phyloP scores from a whole-genome alignment of 2,888 invertebrate species.

The Gymnosoma rotundatum region DNA sequence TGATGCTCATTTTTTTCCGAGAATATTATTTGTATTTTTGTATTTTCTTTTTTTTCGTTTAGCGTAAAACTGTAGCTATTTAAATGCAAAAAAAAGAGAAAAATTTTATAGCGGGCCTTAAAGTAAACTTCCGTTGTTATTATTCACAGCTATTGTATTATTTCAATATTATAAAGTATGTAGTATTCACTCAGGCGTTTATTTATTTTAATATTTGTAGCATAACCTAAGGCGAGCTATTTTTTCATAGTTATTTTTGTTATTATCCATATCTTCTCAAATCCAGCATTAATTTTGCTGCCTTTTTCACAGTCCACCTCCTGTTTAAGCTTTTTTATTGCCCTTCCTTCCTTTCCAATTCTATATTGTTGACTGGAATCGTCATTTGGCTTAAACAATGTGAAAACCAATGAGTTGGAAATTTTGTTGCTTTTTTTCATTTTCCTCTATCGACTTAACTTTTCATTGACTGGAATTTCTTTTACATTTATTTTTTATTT shows the following conservation, averaged over 20 bases:
- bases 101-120: constrained; percentile 42
- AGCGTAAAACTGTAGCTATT: constrained; percentile 42
- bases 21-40: constrained; percentile 41
- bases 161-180: constrained; percentile 42
- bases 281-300: constrained; percentile 18
- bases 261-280: constrained; percentile 58
- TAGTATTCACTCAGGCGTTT: constrained; percentile 64
- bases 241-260: constrained; percentile 13
- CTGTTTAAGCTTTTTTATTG: constrained; percentile 2
- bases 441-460: constrained; percentile 54
- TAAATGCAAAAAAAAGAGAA: constrained; percentile 1
- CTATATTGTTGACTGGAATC: constrained; percentile 49
- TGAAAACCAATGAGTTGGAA: constrained; percentile 82
- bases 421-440: constrained; percentile 71
- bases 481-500: constrained; percentile 37
- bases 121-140: constrained; percentile 49
- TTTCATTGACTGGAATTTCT: constrained; percentile 46
- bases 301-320: constrained; percentile 23
- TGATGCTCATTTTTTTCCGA: constrained; percentile 62
- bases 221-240: constrained; percentile 61
- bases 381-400: constrained; percentile 74
- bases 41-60: constrained; percentile 1
- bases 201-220: constrained; percentile 69
- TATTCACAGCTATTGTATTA: constrained; percentile 39
- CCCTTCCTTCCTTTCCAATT: background rate